Evolutionary conservation across 2,113 vertebrate species (phyloP).

Genomic region (Pterocles gutturalis): DNA sequence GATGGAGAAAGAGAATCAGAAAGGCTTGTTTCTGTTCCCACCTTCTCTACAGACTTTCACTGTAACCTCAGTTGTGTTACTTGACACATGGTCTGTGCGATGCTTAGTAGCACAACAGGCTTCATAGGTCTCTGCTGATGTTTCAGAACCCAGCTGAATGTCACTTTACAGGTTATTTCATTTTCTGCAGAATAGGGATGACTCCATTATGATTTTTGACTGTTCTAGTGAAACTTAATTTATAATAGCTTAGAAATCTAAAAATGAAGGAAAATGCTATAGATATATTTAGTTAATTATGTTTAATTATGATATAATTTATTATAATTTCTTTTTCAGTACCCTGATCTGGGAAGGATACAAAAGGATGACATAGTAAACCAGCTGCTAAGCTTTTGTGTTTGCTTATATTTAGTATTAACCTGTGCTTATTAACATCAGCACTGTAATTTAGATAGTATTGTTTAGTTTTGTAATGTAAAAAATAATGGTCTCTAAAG

Average conservation of each 20-base stretch:
- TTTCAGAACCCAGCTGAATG: not conserved
- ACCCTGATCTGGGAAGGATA: slow-evolving; percentile 14
- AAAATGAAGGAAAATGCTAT: not conserved
- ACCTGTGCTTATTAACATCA: slow-evolving; percentile 32
- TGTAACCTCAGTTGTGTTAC: not conserved
- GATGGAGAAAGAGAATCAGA: not conserved
- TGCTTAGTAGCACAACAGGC: not conserved
- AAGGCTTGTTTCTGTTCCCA: not conserved
- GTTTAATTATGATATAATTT: not conserved
- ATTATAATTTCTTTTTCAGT: slow-evolving; percentile 48
- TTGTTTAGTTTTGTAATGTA: not conserved
- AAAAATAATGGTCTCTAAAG: slow-evolving; percentile 10
- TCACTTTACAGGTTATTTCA: not conserved
- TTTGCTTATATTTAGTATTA: slow-evolving; percentile 44
- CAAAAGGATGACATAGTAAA: slow-evolving; percentile 53
- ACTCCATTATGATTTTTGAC: not conserved
- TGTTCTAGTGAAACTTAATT: not conserved
- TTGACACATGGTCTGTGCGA: not conserved
- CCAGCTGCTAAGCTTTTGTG: slow-evolving; percentile 1
- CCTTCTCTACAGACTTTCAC: not conserved
- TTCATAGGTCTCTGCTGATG: not conserved
- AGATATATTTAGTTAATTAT: not conserved
- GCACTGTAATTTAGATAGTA: slow-evolving; percentile 39
- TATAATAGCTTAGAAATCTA: not conserved
- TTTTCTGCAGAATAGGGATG: not conserved